Evolutionary conservation across 2,113 vertebrate genomes (phyloP).

Genomic region (Gavialis gangeticus): DNA sequence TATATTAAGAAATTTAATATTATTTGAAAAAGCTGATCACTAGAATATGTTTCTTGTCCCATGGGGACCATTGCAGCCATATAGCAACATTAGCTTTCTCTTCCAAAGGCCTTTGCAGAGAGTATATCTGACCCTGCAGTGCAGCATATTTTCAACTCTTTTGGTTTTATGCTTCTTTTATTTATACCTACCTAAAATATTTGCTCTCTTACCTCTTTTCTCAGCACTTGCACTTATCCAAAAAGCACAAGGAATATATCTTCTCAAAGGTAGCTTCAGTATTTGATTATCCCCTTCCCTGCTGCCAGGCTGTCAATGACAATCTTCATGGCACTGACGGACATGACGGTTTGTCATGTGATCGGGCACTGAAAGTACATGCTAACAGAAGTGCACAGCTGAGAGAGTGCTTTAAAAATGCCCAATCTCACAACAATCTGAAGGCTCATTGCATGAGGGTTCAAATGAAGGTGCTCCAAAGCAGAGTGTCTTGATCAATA

Average conservation of each 20-base stretch:
- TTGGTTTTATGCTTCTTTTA: not conserved
- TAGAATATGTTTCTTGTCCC: not conserved
- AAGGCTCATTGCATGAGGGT: too few relatives aligned
- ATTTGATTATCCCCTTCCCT: not conserved
- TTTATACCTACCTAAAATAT: constrained; percentile 2
- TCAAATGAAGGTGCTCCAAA: too few relatives aligned
- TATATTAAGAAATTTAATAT: constrained; percentile 19
- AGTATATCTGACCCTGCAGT: constrained; percentile 1
- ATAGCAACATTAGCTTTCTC: not conserved
- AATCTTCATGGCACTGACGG: not conserved
- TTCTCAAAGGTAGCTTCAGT: not conserved
- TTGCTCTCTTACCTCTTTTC: not conserved
- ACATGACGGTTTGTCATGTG: not conserved
- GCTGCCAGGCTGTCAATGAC: not conserved
- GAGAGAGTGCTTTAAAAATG: not conserved
- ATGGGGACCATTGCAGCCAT: not conserved
- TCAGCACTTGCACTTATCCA: not conserved
- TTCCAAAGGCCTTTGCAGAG: not conserved
- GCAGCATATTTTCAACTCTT: not conserved
- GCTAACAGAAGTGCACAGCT: not conserved
- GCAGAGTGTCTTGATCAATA: too few relatives aligned
- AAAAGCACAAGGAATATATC: not conserved
- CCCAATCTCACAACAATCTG: too few relatives aligned
- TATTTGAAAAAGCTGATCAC: constrained; percentile 29
- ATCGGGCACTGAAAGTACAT: not conserved